Percentiles rank a stretch among this genome's conserved stretches.
Conservation (phyloP, 2,113 vertebrate species). For the Elaphurus davidianus region DNA sequence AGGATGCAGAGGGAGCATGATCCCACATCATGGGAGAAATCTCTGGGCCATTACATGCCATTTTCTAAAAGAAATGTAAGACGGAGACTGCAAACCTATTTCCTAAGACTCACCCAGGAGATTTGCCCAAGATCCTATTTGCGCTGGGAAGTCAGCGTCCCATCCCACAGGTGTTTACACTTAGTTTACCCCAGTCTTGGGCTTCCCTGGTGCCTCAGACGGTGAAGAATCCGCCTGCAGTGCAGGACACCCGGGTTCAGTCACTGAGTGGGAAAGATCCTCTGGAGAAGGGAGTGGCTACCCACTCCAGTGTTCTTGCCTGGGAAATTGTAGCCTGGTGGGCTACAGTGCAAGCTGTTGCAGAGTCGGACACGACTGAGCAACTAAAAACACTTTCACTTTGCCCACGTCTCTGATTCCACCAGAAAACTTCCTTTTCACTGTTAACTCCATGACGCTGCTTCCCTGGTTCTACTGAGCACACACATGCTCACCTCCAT, state of each 20-base stretch:
- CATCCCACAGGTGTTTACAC: background rate
- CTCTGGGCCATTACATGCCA: constrained; percentile 22
- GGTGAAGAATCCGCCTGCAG: background rate
- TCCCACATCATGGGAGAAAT: background rate
- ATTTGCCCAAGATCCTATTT: background rate
- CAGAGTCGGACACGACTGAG: background rate
- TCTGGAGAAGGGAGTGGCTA: background rate
- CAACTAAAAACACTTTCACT: background rate
- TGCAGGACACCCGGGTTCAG: background rate
- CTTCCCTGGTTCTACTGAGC: background rate
- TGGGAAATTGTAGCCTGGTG: background rate
- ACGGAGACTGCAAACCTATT: background rate
- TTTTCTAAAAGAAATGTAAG: background rate
- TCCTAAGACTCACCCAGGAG: background rate
- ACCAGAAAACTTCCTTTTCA: background rate
- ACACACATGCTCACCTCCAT: rapidly evolving
- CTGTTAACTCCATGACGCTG: background rate
- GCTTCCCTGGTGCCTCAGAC: background rate
- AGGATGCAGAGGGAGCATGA: constrained; percentile 25
- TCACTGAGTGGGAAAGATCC: background rate
- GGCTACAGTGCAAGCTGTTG: background rate
- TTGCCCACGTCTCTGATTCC: background rate
- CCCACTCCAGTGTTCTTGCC: background rate
- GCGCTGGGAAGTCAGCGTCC: background rate
- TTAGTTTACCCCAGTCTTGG: background rate